A percentile compares a stretch with the other conserved stretches of the same genome.
Conservation (phyloP, 1,140 invertebrate species). For the Drosophila murphyi region DNA sequence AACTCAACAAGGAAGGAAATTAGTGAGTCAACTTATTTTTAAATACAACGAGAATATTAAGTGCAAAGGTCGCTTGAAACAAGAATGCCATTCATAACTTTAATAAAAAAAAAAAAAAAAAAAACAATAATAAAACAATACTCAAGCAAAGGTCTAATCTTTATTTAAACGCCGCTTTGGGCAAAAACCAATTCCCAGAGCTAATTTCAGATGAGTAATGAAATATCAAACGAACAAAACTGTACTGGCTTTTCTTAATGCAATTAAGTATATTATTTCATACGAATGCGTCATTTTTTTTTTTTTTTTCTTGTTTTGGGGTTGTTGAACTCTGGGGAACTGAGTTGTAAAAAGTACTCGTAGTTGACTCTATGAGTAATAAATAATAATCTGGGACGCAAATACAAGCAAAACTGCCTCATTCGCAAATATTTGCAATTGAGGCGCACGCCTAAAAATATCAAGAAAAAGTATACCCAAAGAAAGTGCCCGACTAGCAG, state of each 20-base stretch:
- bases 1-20: too few species aligned
- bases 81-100: too few species aligned
- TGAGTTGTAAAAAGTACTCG: neutral
- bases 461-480: slow-evolving; percentile 23
- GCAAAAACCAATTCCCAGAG: slow-evolving; percentile 17
- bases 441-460: slow-evolving; percentile 47
- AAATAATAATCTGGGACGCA: slow-evolving; percentile 14
- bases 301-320: neutral
- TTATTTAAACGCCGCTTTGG: slow-evolving; percentile 56
- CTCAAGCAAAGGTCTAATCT: slow-evolving; percentile 66
- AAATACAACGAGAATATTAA: too few species aligned
- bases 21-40: too few species aligned
- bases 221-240: slow-evolving; percentile 53
- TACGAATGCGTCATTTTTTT: slow-evolving; percentile 32
- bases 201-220: slow-evolving; percentile 42
- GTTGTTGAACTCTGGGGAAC: slow-evolving; percentile 41
- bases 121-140: slow-evolving; percentile 46
- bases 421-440: slow-evolving; percentile 74
- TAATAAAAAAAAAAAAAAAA: neutral
- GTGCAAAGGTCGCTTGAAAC: too few species aligned
- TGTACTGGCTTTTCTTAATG: slow-evolving; percentile 47
- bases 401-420: slow-evolving; percentile 50
- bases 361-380: slow-evolving; percentile 62
- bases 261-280: slow-evolving; percentile 24
- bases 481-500: neutral